Evolutionary conservation across 1,140 invertebrate genomes (phyloP).

Genomic region (Scaptodrosophila lebanonensis): DNA sequence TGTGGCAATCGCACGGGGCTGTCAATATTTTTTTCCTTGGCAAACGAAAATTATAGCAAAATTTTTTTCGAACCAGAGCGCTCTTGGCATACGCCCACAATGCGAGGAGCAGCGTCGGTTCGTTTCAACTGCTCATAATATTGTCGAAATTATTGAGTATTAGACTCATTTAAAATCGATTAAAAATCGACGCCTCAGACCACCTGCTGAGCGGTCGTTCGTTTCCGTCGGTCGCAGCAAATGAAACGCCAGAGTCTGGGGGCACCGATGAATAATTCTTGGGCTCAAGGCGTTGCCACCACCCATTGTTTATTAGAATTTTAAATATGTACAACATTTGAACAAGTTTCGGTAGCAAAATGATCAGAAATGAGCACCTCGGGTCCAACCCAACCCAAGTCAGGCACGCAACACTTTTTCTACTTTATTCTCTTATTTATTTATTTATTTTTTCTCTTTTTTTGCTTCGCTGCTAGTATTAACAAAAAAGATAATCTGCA

Average conservation of each 20-base stretch:
- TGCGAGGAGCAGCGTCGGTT: neutral
- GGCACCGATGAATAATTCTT: constrained; percentile 12
- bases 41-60: constrained; percentile 11
- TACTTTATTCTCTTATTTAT: too few relatives aligned
- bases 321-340: constrained; percentile 54
- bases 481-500: constrained; percentile 18
- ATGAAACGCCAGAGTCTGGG: constrained; percentile 23
- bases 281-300: constrained; percentile 50
- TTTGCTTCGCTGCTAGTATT: too few relatives aligned
- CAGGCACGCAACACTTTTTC: constrained; percentile 1
- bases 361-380: constrained; percentile 14
- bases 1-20: too few relatives aligned
- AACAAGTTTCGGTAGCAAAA: constrained; percentile 60
- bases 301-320: constrained; percentile 55
- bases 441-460: constrained; percentile 5
- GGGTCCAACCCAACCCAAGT: constrained; percentile 24
- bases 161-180: constrained; percentile 66
- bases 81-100: constrained; percentile 15
- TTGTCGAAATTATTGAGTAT: constrained; percentile 23
- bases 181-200: constrained; percentile 55
- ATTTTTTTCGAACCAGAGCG: constrained; percentile 5
- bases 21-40: too few relatives aligned
- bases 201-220: constrained; percentile 43
- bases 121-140: constrained; percentile 21
- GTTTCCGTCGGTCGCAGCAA: neutral